phyloP scores from a whole-genome alignment of 1,140 invertebrate genomes.

The Heterodera carotae region DNA sequence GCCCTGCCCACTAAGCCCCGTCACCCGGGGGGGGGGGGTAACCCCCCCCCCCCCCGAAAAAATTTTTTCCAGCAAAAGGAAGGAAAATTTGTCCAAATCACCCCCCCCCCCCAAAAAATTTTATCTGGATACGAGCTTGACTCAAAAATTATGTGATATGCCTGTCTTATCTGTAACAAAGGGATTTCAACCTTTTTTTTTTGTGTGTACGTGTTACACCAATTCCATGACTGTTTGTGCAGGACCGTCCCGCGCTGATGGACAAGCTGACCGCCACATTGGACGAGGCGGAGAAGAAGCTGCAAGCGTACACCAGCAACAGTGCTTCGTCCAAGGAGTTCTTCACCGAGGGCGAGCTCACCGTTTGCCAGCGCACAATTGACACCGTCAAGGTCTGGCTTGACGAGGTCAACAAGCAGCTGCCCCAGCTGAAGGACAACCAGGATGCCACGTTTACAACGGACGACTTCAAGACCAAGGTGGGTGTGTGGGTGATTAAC shows the following conservation, averaged over 20 bases:
- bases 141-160: too few relatives aligned
- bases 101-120: too few relatives aligned
- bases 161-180: too few relatives aligned
- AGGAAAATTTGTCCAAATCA: too few relatives aligned
- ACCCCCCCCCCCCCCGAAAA: too few relatives aligned
- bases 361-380: constrained; percentile 67
- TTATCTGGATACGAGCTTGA: too few relatives aligned
- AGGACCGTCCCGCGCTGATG: constrained; percentile 67
- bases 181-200: too few relatives aligned
- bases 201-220: too few relatives aligned
- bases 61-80: too few relatives aligned
- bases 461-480: constrained; percentile 65
- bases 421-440: constrained; percentile 62
- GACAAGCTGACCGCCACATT: constrained; percentile 66
- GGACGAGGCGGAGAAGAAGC: constrained; percentile 66
- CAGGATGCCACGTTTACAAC: constrained; percentile 66
- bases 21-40: too few relatives aligned
- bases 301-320: constrained; percentile 62
- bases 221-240: too few relatives aligned
- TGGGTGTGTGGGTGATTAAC: not conserved
- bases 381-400: constrained; percentile 67
- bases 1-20: too few relatives aligned
- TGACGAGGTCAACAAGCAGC: constrained; percentile 63
- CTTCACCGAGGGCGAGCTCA: constrained; percentile 63
- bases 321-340: constrained; percentile 66